Evolutionary conservation across 2,797 vertebrate species (phyloP), one percentile per base, ranked within the genome.

Genomic region (Lophotriccus pileatus): DNA sequence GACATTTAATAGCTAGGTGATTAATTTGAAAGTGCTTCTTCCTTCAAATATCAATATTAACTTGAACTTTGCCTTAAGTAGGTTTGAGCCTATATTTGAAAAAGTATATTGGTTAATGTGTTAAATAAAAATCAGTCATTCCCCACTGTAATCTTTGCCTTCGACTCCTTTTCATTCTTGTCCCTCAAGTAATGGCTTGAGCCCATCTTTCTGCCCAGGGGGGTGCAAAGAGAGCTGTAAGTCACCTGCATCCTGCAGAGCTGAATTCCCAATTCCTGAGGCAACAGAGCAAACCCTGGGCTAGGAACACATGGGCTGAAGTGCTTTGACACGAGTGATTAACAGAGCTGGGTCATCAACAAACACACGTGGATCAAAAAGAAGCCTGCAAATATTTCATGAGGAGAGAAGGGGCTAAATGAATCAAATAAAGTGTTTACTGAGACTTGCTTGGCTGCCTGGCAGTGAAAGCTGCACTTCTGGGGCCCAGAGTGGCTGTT

Each of bases 1-100:
- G 92, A 64, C 69, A 84, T 92, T 94, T 92, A 94, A 90, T 93
- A 93, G 94, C 89, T 84, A 75, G 89, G 86, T 95, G 94, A 97
- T 97, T 94, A 95, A 94, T 96, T 89, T 84, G 89, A 77, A 90
- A 96, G 90, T 34, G 84, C 84, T 92, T 87, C 90, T 92, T 77
- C 92, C 78, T 87, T 95, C 93, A 93, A 95, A 94, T 95, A 95
- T 92, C 94, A 96, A 95, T 93, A 90, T 97, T 95, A 95, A 92
- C 93, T 91, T 97, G 95, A 96, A 97, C 94, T 97, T 95, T 94
- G 94, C 94, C 95, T 95, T 92, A 87, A 96, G 88, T 93, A 85
- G 81, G 75, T 64, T 58, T 86, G 89, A 95, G 89, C 81, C 78
- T 89, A 17, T 92, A 43, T 94, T 94, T 94, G 93, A 93, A 94